Percentiles rank a stretch among this genome's conserved stretches.
Conservation (phyloP, 2,113 vertebrate species). For the Bubo blakistoni region DNA sequence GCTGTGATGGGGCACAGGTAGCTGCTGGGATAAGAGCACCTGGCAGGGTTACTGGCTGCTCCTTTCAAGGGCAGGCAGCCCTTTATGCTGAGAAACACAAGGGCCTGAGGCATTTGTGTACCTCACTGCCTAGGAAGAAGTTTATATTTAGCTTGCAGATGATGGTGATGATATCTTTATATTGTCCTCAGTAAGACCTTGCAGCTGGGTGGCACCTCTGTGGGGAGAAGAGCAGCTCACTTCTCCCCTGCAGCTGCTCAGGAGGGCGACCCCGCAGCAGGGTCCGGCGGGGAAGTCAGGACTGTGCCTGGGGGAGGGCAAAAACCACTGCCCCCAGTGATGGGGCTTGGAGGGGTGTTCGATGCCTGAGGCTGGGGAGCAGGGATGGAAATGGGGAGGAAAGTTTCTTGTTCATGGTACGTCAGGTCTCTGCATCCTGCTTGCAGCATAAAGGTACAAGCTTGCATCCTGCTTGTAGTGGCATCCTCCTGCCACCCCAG, state of each 20-base stretch:
- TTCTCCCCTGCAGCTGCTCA: not conserved
- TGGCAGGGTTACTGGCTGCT: not conserved
- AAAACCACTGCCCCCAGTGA: not conserved
- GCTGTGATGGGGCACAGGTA: not conserved
- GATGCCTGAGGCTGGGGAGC: not conserved
- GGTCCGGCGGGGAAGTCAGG: not conserved
- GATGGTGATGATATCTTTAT: not conserved
- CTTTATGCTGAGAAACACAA: not conserved
- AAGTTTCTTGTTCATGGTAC: not conserved
- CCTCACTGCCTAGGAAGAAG: not conserved
- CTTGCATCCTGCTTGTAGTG: not conserved
- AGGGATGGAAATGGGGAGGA: not conserved
- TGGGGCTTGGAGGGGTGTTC: not conserved
- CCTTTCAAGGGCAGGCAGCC: not conserved
- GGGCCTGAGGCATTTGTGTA: not conserved
- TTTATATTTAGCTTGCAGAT: not conserved
- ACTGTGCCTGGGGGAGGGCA: not conserved
- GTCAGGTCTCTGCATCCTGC: not conserved
- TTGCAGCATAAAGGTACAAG: no score
- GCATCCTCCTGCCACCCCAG: fast-evolving
- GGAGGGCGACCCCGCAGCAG: not conserved
- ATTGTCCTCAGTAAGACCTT: not conserved
- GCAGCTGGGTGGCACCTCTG: not conserved
- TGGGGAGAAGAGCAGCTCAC: not conserved
- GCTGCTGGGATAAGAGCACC: not conserved